phyloP scores from a whole-genome alignment of 2,113 vertebrate genomes.

The Charina bottae region DNA sequence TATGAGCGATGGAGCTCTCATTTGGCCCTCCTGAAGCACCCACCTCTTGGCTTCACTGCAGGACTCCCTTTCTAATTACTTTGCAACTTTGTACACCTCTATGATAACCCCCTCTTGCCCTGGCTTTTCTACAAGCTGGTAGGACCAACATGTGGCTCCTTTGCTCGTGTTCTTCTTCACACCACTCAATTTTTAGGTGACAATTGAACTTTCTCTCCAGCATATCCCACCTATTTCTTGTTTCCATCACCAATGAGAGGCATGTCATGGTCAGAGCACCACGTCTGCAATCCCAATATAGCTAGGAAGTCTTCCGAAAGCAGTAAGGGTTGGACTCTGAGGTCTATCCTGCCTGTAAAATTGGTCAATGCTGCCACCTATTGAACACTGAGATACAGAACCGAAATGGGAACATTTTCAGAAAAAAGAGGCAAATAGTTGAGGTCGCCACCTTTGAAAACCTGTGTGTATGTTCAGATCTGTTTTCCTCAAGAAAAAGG shows the following conservation, averaged over 20 bases:
- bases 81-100: not conserved
- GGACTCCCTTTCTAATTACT: not conserved
- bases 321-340: not conserved
- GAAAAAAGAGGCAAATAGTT: not conserved
- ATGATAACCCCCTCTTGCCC: not conserved
- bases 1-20: not conserved
- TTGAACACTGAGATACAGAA: slow-evolving; percentile 46
- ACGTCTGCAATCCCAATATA: not conserved
- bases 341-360: slow-evolving; percentile 56
- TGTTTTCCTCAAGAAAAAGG: not conserved
- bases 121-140: not conserved
- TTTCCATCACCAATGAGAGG: not conserved
- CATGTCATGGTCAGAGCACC: fast-evolving
- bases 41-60: not conserved
- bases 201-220: not conserved
- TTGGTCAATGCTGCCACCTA: slow-evolving; percentile 77
- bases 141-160: not conserved
- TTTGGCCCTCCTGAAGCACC: not conserved
- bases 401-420: not conserved
- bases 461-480: not conserved
- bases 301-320: not conserved
- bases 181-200: not conserved
- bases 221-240: not conserved
- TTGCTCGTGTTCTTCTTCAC: not conserved
- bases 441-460: not conserved